Base-by-base conservation (phyloP, 1,140 invertebrate species). In the Centruroides sculpturatus region DNA sequence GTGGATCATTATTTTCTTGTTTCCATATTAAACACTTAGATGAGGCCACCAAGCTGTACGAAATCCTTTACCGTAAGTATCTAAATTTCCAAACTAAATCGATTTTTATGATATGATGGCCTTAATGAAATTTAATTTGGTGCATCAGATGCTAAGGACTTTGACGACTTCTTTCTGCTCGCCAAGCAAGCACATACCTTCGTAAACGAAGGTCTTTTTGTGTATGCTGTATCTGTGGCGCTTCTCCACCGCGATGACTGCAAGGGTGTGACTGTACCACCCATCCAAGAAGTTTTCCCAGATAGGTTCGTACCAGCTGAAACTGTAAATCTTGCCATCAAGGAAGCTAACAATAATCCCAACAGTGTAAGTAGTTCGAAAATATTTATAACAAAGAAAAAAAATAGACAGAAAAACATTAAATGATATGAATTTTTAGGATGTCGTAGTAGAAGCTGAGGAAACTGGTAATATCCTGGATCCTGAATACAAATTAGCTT, bases 201-300 rank as follows among this genome's bases (percentile, higher is more conserved):
- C 67, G 73, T 83, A 64, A 85, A 85, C 73, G 77, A 78, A 41
- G 78, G 79, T 79, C 77, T 82, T 71, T 85, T 82, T 71, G 67
- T 78, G 10, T 82, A 83, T 57, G 78, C 80, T 7, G 71, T 83
- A 48, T 78, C 74, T 51, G 75, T 78, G 4, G 81, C 82, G 47
- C 72, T 82, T 9, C 71, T 80, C 61, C 81, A 84, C 69, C 75
- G 82, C 36, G 66, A 72, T 12, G 83, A 73, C 50, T 74, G 70
- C 51, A 68, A 71, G 35, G 76, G 78, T 60, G 75, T 84, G 56
- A 73, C 74, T 49, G 61, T 85, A 0, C 83, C 84, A 8, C 79
- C 83, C 13, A 76, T 81, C 47, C 84, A 84, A 68, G 83, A 85
- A 70, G 75, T 84, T 61, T 77, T 79, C 68, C 78, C 78, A 1